Conservation (phyloP, 2,797 vertebrate genomes). For the Gymnothorax javanicus region DNA sequence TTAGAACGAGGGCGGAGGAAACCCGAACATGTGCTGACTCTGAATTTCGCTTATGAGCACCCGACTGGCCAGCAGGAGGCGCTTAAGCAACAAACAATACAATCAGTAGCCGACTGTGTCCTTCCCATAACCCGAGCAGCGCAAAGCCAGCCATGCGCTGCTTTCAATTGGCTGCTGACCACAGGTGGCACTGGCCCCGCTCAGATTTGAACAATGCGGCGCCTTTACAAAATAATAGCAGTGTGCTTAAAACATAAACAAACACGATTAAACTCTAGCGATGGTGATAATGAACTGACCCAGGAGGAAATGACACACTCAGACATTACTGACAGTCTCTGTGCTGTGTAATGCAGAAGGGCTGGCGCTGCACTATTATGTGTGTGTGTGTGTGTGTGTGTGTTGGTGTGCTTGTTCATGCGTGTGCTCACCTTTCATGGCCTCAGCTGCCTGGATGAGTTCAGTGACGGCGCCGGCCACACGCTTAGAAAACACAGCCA, state of each 20-base stretch:
- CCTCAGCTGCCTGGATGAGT: slow-evolving; percentile 94
- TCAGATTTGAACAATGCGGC: too few species aligned
- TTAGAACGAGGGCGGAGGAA: too few species aligned
- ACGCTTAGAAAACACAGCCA: slow-evolving; percentile 86
- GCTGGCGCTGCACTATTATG: not conserved
- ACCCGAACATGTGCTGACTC: too few species aligned
- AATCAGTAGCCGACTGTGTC: too few species aligned
- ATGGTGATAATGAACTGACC: not conserved
- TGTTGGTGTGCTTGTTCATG: not conserved
- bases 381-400: not conserved
- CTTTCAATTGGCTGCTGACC: too few species aligned
- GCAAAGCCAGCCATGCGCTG: too few species aligned
- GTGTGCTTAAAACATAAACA: not conserved
- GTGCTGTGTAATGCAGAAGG: not conserved
- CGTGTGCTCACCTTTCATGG: slow-evolving; percentile 90
- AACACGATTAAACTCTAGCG: not conserved
- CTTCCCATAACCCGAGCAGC: too few species aligned
- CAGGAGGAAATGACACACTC: not conserved
- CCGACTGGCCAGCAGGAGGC: too few species aligned
- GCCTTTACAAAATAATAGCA: not conserved
- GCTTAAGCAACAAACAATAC: too few species aligned
- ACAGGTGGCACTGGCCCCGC: too few species aligned
- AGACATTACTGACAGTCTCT: not conserved
- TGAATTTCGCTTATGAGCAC: too few species aligned
- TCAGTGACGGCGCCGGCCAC: slow-evolving; percentile 91